A percentile compares a stretch with the other conserved stretches of the same genome.
phyloP scores from a whole-genome alignment of 35 echinoderm and acorn worm species.

The Acanthaster planci region DNA sequence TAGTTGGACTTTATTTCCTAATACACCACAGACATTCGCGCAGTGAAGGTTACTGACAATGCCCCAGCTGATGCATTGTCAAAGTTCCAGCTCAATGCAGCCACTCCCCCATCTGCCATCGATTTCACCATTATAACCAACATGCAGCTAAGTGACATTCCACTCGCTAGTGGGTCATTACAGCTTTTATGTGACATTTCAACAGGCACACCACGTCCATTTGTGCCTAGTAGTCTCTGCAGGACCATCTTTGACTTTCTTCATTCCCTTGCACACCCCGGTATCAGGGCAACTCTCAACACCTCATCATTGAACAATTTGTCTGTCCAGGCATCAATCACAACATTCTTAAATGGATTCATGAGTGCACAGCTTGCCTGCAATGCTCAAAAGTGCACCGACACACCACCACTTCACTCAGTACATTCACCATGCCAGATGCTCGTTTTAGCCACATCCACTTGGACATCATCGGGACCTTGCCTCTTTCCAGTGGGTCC shows the following conservation, averaged over 20 bases:
- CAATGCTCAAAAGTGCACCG: conserved; percentile 38
- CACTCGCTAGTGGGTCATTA: neutral
- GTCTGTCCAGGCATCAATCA: conserved; percentile 48
- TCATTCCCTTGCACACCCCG: conserved; percentile 71
- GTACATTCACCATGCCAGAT: conserved; percentile 11
- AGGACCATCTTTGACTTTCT: conserved; percentile 37
- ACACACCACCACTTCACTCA: conserved; percentile 24
- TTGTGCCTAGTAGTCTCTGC: conserved; percentile 23
- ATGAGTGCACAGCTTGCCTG: conserved; percentile 43
- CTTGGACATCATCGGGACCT: neutral
- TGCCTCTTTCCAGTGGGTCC: too few species aligned
- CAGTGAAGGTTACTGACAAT: conserved; percentile 14
- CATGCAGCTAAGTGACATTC: neutral
- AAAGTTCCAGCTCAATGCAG: too few species aligned
- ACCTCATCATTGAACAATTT: conserved; percentile 28
- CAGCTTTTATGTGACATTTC: conserved; percentile 45
- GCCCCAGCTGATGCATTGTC: conserved; percentile 19
- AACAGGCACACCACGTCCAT: conserved; percentile 45
- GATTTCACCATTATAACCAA: neutral
- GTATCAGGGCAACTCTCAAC: conserved; percentile 58
- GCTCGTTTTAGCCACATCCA: conserved; percentile 28
- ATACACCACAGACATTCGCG: conserved; percentile 38
- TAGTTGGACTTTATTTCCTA: conserved; percentile 53
- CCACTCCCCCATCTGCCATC: neutral
- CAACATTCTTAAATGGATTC: conserved; percentile 51